phyloP scores from a whole-genome alignment of 2,113 vertebrate species.

The Formicarius rufipectus region DNA sequence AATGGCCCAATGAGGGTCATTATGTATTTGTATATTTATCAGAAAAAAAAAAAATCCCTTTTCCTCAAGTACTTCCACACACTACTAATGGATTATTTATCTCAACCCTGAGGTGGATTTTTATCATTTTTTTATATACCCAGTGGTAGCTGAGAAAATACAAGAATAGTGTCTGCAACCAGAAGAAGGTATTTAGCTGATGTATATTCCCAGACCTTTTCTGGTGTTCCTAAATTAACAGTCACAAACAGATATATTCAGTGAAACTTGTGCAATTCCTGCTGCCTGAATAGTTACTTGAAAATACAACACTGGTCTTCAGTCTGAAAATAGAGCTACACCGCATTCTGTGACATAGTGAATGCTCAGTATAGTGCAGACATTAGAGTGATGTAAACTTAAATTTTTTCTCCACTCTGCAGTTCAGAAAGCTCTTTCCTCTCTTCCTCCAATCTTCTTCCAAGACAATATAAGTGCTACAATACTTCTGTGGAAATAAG shows the following conservation, averaged over 20 bases:
- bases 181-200: conserved; percentile 9
- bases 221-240: conserved; percentile 27
- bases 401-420: conserved; percentile 18
- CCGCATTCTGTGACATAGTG: background rate
- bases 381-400: conserved; percentile 46
- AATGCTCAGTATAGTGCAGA: conserved; percentile 16
- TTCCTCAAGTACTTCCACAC: background rate
- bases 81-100: conserved; percentile 14
- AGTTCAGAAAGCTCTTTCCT: conserved; percentile 7
- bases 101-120: background rate
- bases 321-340: background rate
- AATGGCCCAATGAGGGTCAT: background rate
- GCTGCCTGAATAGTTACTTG: background rate
- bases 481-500: conserved; percentile 26
- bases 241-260: background rate
- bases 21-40: background rate
- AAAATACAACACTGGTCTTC: conserved; percentile 1
- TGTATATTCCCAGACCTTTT: background rate
- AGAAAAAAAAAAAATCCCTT: background rate
- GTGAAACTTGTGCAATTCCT: background rate
- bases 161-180: background rate
- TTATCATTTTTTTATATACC: conserved; percentile 18
- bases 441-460: background rate
- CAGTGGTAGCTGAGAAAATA: conserved; percentile 4
- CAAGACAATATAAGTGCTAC: background rate